Base-by-base conservation (phyloP, 37 sponge, comb jelly and placozoan species). In the Axinella damicornis region DNA sequence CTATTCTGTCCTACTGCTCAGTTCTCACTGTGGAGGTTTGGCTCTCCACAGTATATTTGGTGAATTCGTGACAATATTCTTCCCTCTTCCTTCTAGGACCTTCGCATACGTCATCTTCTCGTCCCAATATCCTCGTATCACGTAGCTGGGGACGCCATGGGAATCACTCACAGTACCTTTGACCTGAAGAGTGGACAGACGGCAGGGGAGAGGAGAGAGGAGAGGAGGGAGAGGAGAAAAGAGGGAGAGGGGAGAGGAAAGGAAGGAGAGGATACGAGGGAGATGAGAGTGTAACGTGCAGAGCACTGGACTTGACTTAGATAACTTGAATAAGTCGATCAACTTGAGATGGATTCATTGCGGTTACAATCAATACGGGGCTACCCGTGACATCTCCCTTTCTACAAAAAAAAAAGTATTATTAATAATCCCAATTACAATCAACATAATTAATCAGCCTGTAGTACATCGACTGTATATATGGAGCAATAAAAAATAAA, bases 41-140 rank as follows among this genome's bases (percentile, higher is more conserved):
- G 71, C 66, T 31, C 64, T 85, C 91, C 91, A 91, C 0, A 85
- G 24, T 32, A 41, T 32, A 61, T 56, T 58, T 24, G 63, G 18
- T 22, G 80, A 25, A 0, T 61, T 85, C 21, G 81, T 85, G 53
- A 63, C 53, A 0, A 46, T 36, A 28, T 83, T 66, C 79, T 89
- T 89, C 35, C 79, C 92, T 18, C 77, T 63, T 6, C 75, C 69
- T 17, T 73, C 57, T 12, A 71, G 28, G 1, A 95, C 88, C 70
- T 87, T 86, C 15, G 91, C 88, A 65, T 37, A 85, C 63, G 83
- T 80, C 53, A 95, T 80, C 35, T 67, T 71, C 63, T 88, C 91
- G 58, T 98, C 98, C 98, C 98, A 98, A 77, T 94, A 87, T 13
- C 98, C 98, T 24, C 74, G 68, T n/a, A 98, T 39, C 16, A 86